Evolutionary conservation across 2,113 vertebrate genomes (phyloP).

Genomic region (Myanophis thanlyinensis): DNA sequence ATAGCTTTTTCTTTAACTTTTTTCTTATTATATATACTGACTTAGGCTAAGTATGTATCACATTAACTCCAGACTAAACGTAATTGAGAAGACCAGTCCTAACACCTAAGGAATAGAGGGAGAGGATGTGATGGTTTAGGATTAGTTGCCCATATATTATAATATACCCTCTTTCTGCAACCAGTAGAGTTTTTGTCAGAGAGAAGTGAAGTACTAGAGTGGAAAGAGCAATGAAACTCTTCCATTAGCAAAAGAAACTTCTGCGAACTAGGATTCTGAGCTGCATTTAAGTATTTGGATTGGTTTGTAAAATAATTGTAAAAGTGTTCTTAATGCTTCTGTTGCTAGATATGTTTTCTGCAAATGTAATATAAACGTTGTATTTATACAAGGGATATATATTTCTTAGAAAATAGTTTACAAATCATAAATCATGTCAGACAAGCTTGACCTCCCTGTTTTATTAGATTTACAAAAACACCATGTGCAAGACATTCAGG

Average conservation of each 20-base stretch:
- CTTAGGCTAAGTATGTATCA: background rate
- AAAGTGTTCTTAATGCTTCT: background rate
- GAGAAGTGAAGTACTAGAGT: background rate
- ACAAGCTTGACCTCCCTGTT: background rate
- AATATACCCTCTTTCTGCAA: background rate
- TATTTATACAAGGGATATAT: background rate
- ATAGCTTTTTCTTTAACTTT: background rate
- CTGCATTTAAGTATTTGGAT: background rate
- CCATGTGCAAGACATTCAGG: background rate
- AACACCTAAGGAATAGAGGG: background rate
- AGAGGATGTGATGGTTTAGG: background rate
- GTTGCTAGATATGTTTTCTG: background rate
- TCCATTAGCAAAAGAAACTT: background rate
- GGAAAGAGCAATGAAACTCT: background rate
- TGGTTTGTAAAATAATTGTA: background rate
- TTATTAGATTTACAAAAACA: background rate
- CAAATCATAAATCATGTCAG: slow-evolving; percentile 2
- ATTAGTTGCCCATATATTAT: background rate
- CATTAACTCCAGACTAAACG: background rate
- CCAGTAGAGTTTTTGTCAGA: background rate
- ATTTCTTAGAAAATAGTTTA: slow-evolving; percentile 9
- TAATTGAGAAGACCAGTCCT: background rate
- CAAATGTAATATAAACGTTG: background rate
- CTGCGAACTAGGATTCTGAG: background rate
- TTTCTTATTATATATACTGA: background rate